Conservation (phyloP, 2,888 invertebrate species). For the Brenthis hecate region DNA sequence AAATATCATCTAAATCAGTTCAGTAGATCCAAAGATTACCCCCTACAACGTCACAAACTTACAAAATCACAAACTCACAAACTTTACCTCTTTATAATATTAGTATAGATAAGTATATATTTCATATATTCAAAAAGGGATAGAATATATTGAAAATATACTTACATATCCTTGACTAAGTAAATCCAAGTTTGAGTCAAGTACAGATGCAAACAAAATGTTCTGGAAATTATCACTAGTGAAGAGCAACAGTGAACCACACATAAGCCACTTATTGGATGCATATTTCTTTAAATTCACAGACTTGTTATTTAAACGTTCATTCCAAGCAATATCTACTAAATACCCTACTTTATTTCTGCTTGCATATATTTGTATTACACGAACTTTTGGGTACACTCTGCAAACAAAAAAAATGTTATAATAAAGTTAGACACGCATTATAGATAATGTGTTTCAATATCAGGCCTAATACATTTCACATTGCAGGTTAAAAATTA, state of each 20-base stretch:
- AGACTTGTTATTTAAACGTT: slow-evolving; percentile 48
- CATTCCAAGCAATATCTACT: slow-evolving; percentile 65
- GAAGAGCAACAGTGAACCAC: slow-evolving; percentile 88
- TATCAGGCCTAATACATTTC: too few relatives aligned
- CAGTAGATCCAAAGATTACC: too few relatives aligned
- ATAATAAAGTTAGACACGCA: neutral
- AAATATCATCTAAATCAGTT: too few relatives aligned
- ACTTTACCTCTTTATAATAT: too few relatives aligned
- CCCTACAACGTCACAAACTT: too few relatives aligned
- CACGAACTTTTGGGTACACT: slow-evolving; percentile 73
- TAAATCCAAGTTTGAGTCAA: slow-evolving; percentile 69
- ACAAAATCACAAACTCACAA: too few relatives aligned
- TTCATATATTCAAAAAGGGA: too few relatives aligned
- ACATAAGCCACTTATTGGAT: slow-evolving; percentile 83
- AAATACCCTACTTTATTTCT: slow-evolving; percentile 72
- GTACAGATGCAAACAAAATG: slow-evolving; percentile 86
- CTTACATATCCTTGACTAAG: slow-evolving; percentile 82
- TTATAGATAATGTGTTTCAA: neutral
- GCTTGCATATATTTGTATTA: slow-evolving; percentile 63
- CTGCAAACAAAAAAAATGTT: slow-evolving; percentile 49
- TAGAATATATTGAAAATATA: slow-evolving; percentile 38
- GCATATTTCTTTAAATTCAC: slow-evolving; percentile 54
- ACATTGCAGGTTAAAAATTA: neutral
- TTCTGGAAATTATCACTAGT: slow-evolving; percentile 86
- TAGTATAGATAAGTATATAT: too few relatives aligned